These are phyloP conservation scores for Flexamia atlantica DNA, from an alignment of 2,888 invertebrate species.

Conservation along the genomic window DNA sequence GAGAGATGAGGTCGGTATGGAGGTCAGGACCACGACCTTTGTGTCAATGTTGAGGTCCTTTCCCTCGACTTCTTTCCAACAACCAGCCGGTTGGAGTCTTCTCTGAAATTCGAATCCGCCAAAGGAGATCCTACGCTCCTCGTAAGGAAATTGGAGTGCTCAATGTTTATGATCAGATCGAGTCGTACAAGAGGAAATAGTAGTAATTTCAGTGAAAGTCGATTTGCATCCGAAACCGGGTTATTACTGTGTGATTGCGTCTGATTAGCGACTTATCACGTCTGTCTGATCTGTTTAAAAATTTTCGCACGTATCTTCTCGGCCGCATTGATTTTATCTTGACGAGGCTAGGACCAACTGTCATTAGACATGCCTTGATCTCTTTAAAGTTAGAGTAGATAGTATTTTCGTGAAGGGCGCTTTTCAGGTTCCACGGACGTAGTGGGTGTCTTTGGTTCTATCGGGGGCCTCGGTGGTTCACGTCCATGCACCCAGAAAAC, in stretches of 20 bases:
- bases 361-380: too few species aligned
- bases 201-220: conserved; percentile 16
- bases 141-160: not conserved
- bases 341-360: too few species aligned
- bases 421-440: too few species aligned
- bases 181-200: not conserved
- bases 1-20: not conserved
- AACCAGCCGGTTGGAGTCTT: not conserved
- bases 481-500: too few species aligned
- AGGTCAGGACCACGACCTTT: conserved; percentile 33
- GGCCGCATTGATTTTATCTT: too few species aligned
- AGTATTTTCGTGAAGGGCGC: too few species aligned
- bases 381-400: too few species aligned
- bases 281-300: too few species aligned
- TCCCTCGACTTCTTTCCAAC: not conserved
- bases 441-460: too few species aligned
- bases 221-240: not conserved
- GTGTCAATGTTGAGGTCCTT: conserved; percentile 13
- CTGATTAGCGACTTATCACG: not conserved
- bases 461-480: too few species aligned
- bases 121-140: not conserved
- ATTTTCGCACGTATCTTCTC: too few species aligned
- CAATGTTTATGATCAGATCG: not conserved
- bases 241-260: not conserved
- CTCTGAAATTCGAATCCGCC: not conserved